phyloP scores from a whole-genome alignment of 1,140 invertebrate species.

The Lepidurus apus region DNA sequence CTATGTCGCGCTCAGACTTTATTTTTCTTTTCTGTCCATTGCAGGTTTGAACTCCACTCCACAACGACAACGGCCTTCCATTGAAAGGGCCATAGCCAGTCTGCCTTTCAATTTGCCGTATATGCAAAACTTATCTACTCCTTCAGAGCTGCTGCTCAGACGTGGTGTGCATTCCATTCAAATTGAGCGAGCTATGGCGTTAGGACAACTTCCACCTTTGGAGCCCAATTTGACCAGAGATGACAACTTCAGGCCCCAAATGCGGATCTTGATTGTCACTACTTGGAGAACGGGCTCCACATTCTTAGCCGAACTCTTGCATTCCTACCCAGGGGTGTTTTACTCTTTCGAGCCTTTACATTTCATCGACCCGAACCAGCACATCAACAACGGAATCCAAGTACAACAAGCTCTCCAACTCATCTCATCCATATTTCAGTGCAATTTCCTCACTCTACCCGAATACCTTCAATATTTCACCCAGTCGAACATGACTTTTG shows the following conservation, averaged over 20 bases:
- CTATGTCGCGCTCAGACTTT: too few species aligned
- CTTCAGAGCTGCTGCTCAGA: conserved; percentile 10
- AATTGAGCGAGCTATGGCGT: neutral
- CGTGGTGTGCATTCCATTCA: conserved; percentile 22
- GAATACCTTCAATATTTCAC: conserved; percentile 35
- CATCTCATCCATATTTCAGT: conserved; percentile 37
- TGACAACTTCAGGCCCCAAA: neutral
- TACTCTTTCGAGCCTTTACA: conserved; percentile 48
- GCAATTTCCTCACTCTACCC: conserved; percentile 35
- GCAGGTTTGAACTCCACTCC: too few species aligned
- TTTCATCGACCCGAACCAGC: conserved; percentile 7
- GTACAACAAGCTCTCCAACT: conserved; percentile 37
- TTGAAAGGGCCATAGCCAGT: neutral
- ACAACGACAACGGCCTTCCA: too few species aligned
- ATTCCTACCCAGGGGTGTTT: conserved; percentile 44
- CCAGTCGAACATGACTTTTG: conserved; percentile 31
- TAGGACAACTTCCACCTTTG: neutral
- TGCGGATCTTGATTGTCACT: conserved; percentile 40
- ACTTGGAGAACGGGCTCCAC: conserved; percentile 47
- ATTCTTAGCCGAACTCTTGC: conserved; percentile 45
- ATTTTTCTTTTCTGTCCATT: too few species aligned
- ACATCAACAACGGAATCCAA: conserved; percentile 34
- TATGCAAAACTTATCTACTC: conserved; percentile 25
- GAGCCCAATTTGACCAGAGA: neutral
- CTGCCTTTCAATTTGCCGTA: conserved; percentile 29